Conservation (phyloP, 53 echinoderm and acorn worm species). For the Pentamera pediparva region DNA sequence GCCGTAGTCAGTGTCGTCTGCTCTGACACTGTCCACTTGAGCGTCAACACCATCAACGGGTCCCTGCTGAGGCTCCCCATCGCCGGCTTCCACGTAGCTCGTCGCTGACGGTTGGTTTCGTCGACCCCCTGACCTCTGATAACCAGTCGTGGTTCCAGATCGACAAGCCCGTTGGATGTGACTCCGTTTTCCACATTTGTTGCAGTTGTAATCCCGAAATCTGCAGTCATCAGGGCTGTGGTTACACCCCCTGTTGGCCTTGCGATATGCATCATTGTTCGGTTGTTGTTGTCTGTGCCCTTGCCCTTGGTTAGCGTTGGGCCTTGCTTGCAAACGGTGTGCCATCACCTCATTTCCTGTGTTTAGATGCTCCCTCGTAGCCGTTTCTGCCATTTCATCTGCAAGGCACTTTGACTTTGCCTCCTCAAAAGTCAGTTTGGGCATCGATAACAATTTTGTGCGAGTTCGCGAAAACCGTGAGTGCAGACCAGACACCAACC, state of each 20-base stretch:
- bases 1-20: not conserved
- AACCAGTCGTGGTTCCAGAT: too few species aligned
- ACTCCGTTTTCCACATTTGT: not conserved
- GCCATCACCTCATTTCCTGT: not conserved
- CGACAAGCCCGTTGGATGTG: not conserved
- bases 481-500: conserved; percentile 33
- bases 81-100: not conserved
- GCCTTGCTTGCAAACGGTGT: not conserved
- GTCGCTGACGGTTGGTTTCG: not conserved
- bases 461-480: not conserved
- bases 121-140: too few species aligned
- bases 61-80: not conserved
- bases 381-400: conserved; percentile 29
- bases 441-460: conserved; percentile 2
- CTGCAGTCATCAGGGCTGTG: not conserved
- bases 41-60: not conserved
- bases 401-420: conserved; percentile 21
- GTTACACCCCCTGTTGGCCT: not conserved
- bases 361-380: not conserved
- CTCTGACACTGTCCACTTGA: not conserved
- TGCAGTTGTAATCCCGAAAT: not conserved
- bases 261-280: not conserved
- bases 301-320: not conserved
- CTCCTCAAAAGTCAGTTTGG: conserved; percentile 16
- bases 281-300: not conserved